These are phyloP conservation scores for Myripristis murdjan DNA, from an alignment of 2,797 vertebrate species.

Conservation along the genomic window DNA sequence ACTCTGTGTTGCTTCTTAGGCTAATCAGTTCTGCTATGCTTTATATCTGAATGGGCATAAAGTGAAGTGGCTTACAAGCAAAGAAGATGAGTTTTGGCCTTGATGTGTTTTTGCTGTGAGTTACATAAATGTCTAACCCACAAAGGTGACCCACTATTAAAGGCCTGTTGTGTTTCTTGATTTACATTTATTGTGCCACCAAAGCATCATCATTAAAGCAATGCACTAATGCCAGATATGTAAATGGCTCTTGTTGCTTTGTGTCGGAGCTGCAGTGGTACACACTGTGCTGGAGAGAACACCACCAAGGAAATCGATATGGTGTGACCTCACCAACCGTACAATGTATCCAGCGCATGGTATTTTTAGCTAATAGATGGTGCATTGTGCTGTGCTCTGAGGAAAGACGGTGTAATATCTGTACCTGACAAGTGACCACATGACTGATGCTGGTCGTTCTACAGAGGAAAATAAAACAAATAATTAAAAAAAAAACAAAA, in stretches of 20 bases:
- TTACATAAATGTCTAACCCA: conserved; percentile 50
- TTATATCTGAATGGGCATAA: conserved; percentile 53
- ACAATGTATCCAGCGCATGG: neutral
- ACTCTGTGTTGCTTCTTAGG: conserved; percentile 35
- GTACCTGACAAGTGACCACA: conserved; percentile 5
- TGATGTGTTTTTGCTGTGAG: conserved; percentile 38
- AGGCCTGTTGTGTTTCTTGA: conserved; percentile 39
- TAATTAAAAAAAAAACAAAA: too few species aligned
- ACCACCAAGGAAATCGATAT: conserved; percentile 2
- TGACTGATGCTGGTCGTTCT: neutral
- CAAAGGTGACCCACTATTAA: conserved; percentile 52
- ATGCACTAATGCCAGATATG: conserved; percentile 18
- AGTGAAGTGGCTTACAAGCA: conserved; percentile 40
- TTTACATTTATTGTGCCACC: conserved; percentile 45
- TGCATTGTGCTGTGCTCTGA: neutral
- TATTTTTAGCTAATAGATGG: neutral
- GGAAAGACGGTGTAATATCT: neutral
- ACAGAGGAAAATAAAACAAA: neutral
- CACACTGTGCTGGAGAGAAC: conserved; percentile 9
- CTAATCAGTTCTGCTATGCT: conserved; percentile 57
- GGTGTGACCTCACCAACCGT: conserved; percentile 1
- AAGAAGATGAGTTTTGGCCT: conserved; percentile 54
- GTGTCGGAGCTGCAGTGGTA: conserved; percentile 8
- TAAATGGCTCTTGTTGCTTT: conserved; percentile 34
- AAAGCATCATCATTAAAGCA: conserved; percentile 50